A percentile compares a stretch with the other conserved stretches of the same genome.
phyloP scores from a whole-genome alignment of 2,888 invertebrate species.

The Parochlus steinenii region DNA sequence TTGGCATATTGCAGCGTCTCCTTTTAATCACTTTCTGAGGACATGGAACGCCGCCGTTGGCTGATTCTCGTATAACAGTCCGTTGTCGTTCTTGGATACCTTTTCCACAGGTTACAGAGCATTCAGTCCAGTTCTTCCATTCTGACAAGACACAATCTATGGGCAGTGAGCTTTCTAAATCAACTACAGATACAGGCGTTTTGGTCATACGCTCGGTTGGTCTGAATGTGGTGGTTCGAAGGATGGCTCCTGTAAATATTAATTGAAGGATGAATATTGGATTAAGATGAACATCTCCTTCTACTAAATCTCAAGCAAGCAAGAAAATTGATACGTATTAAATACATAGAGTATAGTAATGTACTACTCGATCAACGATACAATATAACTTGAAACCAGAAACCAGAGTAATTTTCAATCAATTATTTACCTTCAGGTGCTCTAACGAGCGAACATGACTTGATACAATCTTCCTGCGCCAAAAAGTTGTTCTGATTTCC shows the following conservation, averaged over 20 bases:
- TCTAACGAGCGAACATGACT: conserved; percentile 36
- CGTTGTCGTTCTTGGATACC: conserved; percentile 46
- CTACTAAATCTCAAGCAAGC: too few species aligned
- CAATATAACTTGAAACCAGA: too few species aligned
- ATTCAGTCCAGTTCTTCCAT: conserved; percentile 74
- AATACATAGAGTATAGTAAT: too few species aligned
- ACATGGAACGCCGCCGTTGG: conserved; percentile 11
- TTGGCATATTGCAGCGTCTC: conserved; percentile 1
- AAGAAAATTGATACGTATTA: too few species aligned
- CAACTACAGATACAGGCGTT: background rate
- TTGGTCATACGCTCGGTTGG: background rate
- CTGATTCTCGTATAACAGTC: conserved; percentile 22
- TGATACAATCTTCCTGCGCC: conserved; percentile 56
- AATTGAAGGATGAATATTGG: too few species aligned
- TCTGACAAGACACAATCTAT: conserved; percentile 53
- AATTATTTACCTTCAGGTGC: conserved; percentile 15
- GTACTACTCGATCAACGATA: too few species aligned
- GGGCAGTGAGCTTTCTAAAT: conserved; percentile 17
- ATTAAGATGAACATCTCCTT: too few species aligned
- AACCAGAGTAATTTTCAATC: too few species aligned
- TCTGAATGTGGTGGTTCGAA: conserved; percentile 4
- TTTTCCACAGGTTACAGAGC: conserved; percentile 62
- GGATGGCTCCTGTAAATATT: conserved; percentile 13
- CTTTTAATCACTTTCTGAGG: conserved; percentile 5
- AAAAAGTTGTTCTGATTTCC: conserved; percentile 88